Evolutionary conservation across 2,113 vertebrate species (phyloP), one percentile per base, ranked within the genome.

Genomic region (Silurus meridionalis): DNA sequence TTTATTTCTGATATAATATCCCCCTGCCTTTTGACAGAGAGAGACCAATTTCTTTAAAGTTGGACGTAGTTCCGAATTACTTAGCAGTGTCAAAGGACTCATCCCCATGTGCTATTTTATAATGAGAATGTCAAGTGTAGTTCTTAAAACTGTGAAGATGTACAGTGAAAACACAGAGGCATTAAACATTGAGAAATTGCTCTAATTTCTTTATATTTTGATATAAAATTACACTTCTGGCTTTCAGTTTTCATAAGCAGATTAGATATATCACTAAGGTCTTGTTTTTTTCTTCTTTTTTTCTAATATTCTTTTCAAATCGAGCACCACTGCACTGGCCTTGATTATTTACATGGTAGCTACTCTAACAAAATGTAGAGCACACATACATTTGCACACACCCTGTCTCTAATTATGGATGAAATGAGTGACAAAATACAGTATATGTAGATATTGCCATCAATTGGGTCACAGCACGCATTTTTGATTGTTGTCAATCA

Each of bases 1-100:
- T 87, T 85, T 87, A 63, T 86, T 82, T 66, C 63, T 85, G 64
- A 85, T 85, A 71, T 81, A 83, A 69, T 61, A 61, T 46, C 58
- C 58, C 13, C 5, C 19, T 80, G 78, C 78, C 57, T 61, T 80
- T 46, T 46, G 21, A 28, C 23, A 19, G 58, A 80, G 9, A 85
- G 53, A 52, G 69, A 82, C 28, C n/a, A 23, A 53, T 46, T 57
- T 55, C 58, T 81, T 81, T 48, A 15, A 64, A 55, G 21, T 21
- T 82, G 57, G 15, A n/a, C 17, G 66, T 60, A 10, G 46, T 63
- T 80, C 66, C 53, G 63, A 50, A 66, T 79, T 52, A 85, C 55
- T 78, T 48, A 85, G 75, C 61, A 69, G 17, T 58, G 77, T 66
- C 63, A 69, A 85, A 85, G 53, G 37, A 58, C 60, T 85, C n/a